Evolutionary conservation across 2,888 invertebrate genomes (phyloP).

Genomic region (Brachyptera risi): DNA sequence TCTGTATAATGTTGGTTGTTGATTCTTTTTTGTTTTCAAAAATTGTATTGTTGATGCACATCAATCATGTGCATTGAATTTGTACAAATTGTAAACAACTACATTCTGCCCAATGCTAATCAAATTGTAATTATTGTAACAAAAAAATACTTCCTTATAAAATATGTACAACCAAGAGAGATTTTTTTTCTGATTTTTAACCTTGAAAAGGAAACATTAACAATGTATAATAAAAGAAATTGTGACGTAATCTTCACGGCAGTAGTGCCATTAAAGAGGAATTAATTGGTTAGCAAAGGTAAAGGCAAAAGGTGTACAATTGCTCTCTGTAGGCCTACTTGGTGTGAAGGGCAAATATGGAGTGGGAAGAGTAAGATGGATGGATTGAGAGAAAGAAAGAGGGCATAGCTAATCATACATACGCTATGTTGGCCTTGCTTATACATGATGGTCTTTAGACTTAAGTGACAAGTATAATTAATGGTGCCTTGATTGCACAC

Average conservation of each 20-base stretch:
- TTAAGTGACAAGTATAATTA: slow-evolving; percentile 34
- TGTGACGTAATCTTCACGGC: slow-evolving; percentile 12
- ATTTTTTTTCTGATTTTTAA: neutral
- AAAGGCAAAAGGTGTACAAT: slow-evolving; percentile 11
- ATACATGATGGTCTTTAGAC: slow-evolving; percentile 12
- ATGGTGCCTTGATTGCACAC: slow-evolving; percentile 33
- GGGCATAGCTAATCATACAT: slow-evolving; percentile 23
- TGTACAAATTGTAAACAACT: too few species aligned
- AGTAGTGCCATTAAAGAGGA: slow-evolving; percentile 28
- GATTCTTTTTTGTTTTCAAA: too few species aligned
- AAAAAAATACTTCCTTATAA: neutral
- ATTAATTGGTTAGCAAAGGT: slow-evolving; percentile 26
- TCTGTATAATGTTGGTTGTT: too few species aligned
- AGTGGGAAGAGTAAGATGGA: slow-evolving; percentile 6
- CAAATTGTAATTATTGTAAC: too few species aligned
- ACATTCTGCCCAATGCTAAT: too few species aligned
- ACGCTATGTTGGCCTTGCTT: slow-evolving; percentile 21
- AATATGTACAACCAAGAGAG: neutral
- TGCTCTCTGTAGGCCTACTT: slow-evolving; percentile 9
- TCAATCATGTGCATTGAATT: too few species aligned
- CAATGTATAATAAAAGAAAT: slow-evolving; percentile 14
- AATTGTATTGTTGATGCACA: too few species aligned
- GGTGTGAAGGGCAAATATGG: slow-evolving; percentile 18
- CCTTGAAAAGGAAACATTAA: neutral
- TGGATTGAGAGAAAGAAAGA: slow-evolving; percentile 17